A percentile compares a stretch with the other conserved stretches of the same genome.
Conservation (phyloP, 1,140 invertebrate genomes). For the Cataglyphis hispanica region DNA sequence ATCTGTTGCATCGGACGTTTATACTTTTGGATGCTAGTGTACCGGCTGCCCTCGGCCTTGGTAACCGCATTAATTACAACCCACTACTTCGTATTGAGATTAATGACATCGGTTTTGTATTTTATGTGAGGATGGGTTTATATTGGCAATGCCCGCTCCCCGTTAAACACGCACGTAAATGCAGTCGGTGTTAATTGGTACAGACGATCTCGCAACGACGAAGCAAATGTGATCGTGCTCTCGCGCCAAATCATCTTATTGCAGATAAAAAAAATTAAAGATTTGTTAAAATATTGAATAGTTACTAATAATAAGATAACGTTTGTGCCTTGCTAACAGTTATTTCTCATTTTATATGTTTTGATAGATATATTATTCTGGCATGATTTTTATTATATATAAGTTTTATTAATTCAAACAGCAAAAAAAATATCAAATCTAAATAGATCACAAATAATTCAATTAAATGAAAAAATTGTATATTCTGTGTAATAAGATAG, state of each 20-base stretch:
- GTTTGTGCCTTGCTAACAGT: conserved; percentile 16
- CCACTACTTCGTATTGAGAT: conserved; percentile 72
- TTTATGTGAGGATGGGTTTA: conserved; percentile 73
- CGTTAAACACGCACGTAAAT: conserved; percentile 62
- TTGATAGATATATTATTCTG: neutral
- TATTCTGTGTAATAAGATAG: no score
- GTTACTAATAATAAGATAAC: neutral
- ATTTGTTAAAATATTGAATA: conserved; percentile 22
- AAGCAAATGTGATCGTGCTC: neutral
- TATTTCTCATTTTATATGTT: conserved; percentile 28
- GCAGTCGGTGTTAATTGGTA: conserved; percentile 71
- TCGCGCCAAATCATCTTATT: neutral
- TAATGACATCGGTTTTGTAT: conserved; percentile 73
- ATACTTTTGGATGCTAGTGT: conserved; percentile 62
- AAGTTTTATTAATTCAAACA: neutral
- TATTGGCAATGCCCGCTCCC: conserved; percentile 49
- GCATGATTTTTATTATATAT: neutral
- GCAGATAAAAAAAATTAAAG: conserved; percentile 2
- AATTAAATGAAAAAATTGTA: neutral
- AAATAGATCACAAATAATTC: neutral
- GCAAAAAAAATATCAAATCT: neutral
- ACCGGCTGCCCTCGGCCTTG: conserved; percentile 61
- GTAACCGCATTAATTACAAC: conserved; percentile 71
- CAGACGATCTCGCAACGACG: conserved; percentile 64
- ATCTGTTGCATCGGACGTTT: conserved; percentile 36